phyloP scores from a whole-genome alignment of 1,140 invertebrate species.

The Venturia canescens region DNA sequence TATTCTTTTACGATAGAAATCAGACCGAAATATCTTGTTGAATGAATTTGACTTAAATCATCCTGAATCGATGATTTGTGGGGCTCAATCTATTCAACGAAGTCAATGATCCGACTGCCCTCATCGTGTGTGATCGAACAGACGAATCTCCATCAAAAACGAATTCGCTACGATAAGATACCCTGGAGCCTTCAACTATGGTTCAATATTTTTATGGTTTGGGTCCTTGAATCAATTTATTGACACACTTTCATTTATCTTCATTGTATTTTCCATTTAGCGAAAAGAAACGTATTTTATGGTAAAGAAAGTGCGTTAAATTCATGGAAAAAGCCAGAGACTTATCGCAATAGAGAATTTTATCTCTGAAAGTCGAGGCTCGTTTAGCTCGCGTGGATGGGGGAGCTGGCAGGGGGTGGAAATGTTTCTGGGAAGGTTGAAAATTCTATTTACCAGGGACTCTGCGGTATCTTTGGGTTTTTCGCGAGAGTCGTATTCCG shows the following conservation, averaged over 20 bases:
- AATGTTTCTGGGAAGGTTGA: slow-evolving; percentile 13
- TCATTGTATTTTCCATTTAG: slow-evolving; percentile 26
- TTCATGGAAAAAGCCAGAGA: slow-evolving; percentile 19
- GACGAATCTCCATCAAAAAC: too few species aligned
- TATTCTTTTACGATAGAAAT: background rate
- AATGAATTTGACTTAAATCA: too few species aligned
- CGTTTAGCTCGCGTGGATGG: background rate
- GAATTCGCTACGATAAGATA: too few species aligned
- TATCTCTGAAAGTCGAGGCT: slow-evolving; percentile 19
- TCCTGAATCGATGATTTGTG: too few species aligned
- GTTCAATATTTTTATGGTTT: too few species aligned
- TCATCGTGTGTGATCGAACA: too few species aligned
- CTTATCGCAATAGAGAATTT: slow-evolving; percentile 43
- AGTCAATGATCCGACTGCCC: too few species aligned
- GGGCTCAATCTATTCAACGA: too few species aligned
- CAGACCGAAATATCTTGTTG: background rate
- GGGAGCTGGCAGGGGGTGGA: background rate
- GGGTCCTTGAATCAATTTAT: too few species aligned
- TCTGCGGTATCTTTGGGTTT: slow-evolving; percentile 22
- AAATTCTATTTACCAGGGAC: slow-evolving; percentile 40
- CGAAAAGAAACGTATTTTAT: background rate
- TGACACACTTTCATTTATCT: too few species aligned
- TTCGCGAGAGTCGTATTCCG: slow-evolving; percentile 21
- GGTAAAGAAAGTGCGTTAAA: background rate
- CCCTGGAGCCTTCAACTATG: too few species aligned